Base-by-base conservation (phyloP, 2,113 vertebrate genomes). In the Crocuta crocuta region DNA sequence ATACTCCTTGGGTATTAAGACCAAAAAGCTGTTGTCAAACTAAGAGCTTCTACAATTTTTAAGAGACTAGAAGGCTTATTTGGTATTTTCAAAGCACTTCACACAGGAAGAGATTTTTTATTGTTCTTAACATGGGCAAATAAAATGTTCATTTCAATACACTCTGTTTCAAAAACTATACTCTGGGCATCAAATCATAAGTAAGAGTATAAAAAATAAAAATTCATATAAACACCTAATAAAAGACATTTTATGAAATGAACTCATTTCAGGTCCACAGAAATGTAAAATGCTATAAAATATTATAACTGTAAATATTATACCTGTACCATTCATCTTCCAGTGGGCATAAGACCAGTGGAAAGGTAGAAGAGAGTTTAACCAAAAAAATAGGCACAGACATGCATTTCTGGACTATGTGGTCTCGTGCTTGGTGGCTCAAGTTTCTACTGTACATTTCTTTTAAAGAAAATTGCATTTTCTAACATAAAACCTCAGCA, bases 401-500 rank as follows among this genome's bases (percentile, higher is more conserved):
- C 71, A 85, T 74, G 15, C 0, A 31, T 96, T 96, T 98, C 90
- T 96, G 53, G 93, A 86, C 91, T 97, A 91, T n/a, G 61, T 96
- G 81, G 96, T 97, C 98, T 87, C 96, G 48, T 96, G 68, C 94
- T 79, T 91, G 71, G 88, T 97, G 95, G 81, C 97, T 97, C 80
- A 66, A 76, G 17, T 96, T 98, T 98, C 98, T 96, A 97, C 96
- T 98, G 94, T 98, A 98, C n/a, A 95, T 97, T 93, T 97, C 89
- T 80, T 98, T 98, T 98, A 97, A 96, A 98, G 97, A 96, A 98
- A 94, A 86, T 83, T 92, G 89, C 95, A 82, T 96, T 98, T 98
- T 97, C 90, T 95, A 94, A 97, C 97, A 98, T 97, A 98, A 99
- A 98, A 97, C 90, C 98, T 95, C 98, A 98, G 98, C 98, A 99